Evolutionary conservation across 2,888 invertebrate species (phyloP).

Genomic region (Lithophane leautieri): DNA sequence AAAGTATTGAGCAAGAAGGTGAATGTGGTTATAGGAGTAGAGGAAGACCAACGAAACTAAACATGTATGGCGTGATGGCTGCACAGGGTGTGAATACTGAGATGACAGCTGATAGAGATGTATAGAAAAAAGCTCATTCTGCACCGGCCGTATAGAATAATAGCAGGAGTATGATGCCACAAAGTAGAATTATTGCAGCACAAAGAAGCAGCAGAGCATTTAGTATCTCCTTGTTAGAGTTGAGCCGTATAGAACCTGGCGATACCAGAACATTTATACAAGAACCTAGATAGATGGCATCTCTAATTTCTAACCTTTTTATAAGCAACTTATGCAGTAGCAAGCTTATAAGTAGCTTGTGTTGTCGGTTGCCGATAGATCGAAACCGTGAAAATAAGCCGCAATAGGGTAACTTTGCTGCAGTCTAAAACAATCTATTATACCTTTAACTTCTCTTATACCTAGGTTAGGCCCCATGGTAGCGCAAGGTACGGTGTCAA

Average conservation of each 20-base stretch:
- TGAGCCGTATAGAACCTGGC: too few species aligned
- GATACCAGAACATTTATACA: background rate
- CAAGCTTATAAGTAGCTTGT: conserved; percentile 6
- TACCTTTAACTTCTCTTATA: background rate
- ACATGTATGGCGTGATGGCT: background rate
- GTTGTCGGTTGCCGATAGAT: background rate
- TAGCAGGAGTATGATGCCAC: background rate
- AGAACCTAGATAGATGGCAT: background rate
- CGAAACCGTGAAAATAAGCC: conserved; percentile 29
- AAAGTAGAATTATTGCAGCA: background rate
- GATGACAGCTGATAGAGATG: background rate
- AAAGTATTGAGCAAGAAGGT: background rate
- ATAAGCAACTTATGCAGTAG: background rate
- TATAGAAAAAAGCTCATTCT: background rate
- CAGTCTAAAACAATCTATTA: conserved; percentile 36
- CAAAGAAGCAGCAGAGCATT: too few species aligned
- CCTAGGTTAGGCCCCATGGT: conserved; percentile 39
- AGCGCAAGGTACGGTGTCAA: conserved; percentile 55
- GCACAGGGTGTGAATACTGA: background rate
- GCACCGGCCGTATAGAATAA: background rate
- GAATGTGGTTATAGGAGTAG: background rate
- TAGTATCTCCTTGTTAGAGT: too few species aligned
- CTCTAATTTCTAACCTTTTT: background rate
- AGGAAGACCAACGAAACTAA: background rate
- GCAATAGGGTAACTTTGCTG: conserved; percentile 41